phyloP scores from a whole-genome alignment of 2,113 vertebrate species.

The Aramus guarauna region DNA sequence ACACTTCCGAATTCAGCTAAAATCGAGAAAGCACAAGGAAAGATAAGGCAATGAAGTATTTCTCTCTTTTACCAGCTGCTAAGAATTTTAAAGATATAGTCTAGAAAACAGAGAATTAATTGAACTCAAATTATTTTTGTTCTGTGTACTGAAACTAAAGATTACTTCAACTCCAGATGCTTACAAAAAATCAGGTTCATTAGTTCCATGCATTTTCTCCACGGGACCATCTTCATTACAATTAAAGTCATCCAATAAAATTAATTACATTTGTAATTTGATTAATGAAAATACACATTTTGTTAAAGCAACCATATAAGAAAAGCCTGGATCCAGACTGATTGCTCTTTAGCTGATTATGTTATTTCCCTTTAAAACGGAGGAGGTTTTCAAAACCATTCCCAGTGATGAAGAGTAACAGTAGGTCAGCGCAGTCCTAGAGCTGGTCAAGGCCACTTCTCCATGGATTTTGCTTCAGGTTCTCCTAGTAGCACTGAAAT shows the following conservation, averaged over 20 bases:
- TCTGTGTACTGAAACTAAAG: conserved; percentile 56
- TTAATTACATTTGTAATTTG: conserved; percentile 74
- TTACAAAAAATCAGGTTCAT: conserved; percentile 46
- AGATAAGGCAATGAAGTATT: background rate
- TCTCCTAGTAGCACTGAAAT: background rate
- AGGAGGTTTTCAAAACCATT: background rate
- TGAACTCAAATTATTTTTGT: conserved; percentile 13
- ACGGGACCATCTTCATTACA: conserved; percentile 61
- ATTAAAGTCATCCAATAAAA: conserved; percentile 68
- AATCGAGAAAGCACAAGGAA: background rate
- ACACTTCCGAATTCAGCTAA: background rate
- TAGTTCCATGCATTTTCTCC: conserved; percentile 61
- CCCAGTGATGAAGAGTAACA: background rate
- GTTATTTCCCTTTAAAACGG: background rate
- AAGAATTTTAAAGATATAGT: background rate
- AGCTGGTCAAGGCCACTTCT: background rate
- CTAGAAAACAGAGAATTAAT: background rate
- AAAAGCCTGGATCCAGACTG: background rate
- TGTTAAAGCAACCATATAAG: conserved; percentile 34
- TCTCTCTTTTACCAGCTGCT: background rate
- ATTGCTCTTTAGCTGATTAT: background rate
- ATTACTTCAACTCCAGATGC: conserved; percentile 55
- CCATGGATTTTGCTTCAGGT: background rate
- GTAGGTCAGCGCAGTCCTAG: background rate
- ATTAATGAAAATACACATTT: conserved; percentile 71